Conservation (phyloP, 1,140 invertebrate genomes). For the Drosophila sechellia region DNA sequence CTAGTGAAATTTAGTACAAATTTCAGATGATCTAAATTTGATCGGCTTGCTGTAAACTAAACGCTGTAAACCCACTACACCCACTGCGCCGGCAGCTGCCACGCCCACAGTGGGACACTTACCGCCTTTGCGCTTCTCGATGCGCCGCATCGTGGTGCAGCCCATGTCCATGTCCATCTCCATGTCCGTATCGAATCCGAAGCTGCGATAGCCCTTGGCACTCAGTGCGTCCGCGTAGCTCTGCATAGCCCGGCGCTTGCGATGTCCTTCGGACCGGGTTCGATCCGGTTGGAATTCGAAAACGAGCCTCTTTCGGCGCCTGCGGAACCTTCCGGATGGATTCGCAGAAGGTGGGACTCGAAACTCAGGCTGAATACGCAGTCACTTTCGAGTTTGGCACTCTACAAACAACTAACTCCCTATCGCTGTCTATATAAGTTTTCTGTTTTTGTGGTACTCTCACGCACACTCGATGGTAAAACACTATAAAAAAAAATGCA, state of each 20-base stretch:
- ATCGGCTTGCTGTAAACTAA: too few species aligned
- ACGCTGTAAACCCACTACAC: too few species aligned
- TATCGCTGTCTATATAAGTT: not conserved
- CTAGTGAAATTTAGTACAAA: too few species aligned
- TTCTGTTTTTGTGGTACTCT: not conserved
- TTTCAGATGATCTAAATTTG: too few species aligned
- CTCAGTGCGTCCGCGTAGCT: conserved; percentile 80
- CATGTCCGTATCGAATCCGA: conserved; percentile 82
- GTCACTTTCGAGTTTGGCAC: not conserved
- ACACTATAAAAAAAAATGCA: conserved; percentile 37
- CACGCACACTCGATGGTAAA: conserved; percentile 11
- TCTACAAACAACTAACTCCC: not conserved
- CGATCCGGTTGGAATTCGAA: not conserved
- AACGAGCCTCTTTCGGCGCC: conserved; percentile 6
- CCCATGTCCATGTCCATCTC: conserved; percentile 82
- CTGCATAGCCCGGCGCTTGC: conserved; percentile 56
- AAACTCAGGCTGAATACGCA: not conserved
- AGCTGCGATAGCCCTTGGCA: conserved; percentile 77
- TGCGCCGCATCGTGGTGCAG: conserved; percentile 55
- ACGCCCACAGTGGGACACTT: conserved; percentile 30
- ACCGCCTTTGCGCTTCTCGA: conserved; percentile 79
- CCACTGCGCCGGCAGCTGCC: too few species aligned
- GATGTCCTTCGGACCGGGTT: conserved; percentile 10
- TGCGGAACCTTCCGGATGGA: conserved; percentile 10
- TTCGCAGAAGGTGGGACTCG: not conserved